A percentile compares a stretch with the other conserved stretches of the same genome.
Evolutionary conservation across 2,797 vertebrate genomes (phyloP).

Genomic region (Podarcis lilfordi): DNA sequence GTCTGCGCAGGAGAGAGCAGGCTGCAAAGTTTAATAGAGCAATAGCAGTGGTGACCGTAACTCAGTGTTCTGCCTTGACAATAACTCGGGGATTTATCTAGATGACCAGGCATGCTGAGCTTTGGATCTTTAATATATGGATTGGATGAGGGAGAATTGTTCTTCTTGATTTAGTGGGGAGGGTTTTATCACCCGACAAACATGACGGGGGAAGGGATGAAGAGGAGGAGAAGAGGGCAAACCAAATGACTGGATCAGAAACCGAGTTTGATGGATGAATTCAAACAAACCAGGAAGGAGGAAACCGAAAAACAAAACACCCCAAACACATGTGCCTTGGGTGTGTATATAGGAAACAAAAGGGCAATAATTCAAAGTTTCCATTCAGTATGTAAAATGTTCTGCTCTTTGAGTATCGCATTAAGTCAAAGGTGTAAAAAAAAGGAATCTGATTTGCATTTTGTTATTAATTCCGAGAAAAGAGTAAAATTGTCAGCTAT

Average conservation of each 20-base stretch:
- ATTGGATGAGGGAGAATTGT: conserved; percentile 57
- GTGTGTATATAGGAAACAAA: conserved; percentile 38
- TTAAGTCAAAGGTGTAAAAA: conserved; percentile 30
- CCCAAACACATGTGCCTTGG: neutral
- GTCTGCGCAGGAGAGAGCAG: neutral
- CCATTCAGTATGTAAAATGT: conserved; percentile 51
- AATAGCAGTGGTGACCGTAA: conserved; percentile 51
- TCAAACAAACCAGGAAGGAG: neutral
- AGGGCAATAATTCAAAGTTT: conserved; percentile 41
- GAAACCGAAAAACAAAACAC: no score
- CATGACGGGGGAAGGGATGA: conserved; percentile 18
- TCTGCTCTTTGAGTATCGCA: conserved; percentile 52
- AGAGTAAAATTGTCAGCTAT: conserved; percentile 52
- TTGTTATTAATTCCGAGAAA: conserved; percentile 65
- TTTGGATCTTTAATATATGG: conserved; percentile 52
- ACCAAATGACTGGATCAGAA: conserved; percentile 19
- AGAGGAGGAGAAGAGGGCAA: conserved; percentile 9
- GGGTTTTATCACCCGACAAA: conserved; percentile 53
- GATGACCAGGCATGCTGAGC: conserved; percentile 63
- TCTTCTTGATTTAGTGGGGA: conserved; percentile 50
- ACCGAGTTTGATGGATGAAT: conserved; percentile 25
- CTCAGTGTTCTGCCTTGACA: conserved; percentile 61
- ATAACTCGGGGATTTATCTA: conserved; percentile 63
- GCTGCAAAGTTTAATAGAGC: conserved; percentile 62
- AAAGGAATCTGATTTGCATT: conserved; percentile 57